Base-by-base conservation (phyloP, 1,140 invertebrate species). In the Tribolium castaneum region DNA sequence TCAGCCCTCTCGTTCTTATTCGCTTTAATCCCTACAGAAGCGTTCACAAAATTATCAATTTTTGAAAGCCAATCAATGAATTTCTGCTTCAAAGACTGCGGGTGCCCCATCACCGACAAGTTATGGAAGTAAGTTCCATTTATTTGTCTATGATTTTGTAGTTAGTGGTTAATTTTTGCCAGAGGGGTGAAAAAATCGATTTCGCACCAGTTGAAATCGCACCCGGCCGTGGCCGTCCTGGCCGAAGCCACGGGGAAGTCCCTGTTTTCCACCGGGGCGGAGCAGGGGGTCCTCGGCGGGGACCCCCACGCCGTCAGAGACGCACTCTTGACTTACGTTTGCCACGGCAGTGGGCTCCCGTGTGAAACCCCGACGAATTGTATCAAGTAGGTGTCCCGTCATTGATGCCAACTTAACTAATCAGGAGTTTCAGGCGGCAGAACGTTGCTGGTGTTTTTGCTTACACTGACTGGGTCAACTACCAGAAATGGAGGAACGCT, bases 81-180 rank as follows among this genome's bases (percentile, higher is more conserved):
- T n/a, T 97, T 96, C 87, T 97, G 96, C 86, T 94, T 94, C 83
- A 89, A 91, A 3, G 93, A 96, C 81, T 95, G 94, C 85, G 92
- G 92, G 2, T 97, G 96, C 87, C 89, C 92, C 0, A 92, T 94
- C 66, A 92, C 93, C 4, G 93, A 94, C 35, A 86, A 87, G 39
- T 91, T 90, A 54, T 87, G 88, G 25, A 92, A 90, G 86, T 90
- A 85, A 81, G 80, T 83, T 10, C 7, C 6, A 9, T 39, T 45
- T 19, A 9, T 39, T 45, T 19, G 52, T 49, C 16, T 1, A 19
- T 19, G 16, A 2, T 3, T 30, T 30, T 30, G 25, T 1, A 30
- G 2, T 19, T 19, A 19, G 16, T 19, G 1, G 16, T 1, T 4
- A 30, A 30, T 30, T 35, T 66, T 84, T 72, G 25, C 6, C 77